A percentile compares a stretch with the other conserved stretches of the same genome.
These are phyloP conservation scores for Sinocyclocheilus anshuiensis DNA, from an alignment of 2,113 vertebrate genomes.

Conservation along the genomic window DNA sequence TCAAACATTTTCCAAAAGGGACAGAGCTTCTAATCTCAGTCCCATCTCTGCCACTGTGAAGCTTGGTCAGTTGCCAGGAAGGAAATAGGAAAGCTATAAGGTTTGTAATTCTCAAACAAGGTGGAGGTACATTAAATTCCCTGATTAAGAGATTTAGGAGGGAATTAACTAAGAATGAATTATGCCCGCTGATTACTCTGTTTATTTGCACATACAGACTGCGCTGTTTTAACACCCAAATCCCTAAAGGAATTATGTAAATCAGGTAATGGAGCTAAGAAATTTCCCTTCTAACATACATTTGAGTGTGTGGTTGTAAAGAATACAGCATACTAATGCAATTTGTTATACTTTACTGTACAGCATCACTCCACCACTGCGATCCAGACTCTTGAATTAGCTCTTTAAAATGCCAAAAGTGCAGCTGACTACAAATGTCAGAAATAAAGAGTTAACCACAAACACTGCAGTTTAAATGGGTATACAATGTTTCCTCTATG, in stretches of 20 bases:
- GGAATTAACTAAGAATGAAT: neutral
- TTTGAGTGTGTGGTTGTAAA: neutral
- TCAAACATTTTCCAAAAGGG: slow-evolving; percentile 60
- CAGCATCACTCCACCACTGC: neutral
- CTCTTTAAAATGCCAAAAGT: neutral
- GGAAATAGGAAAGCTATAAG: neutral
- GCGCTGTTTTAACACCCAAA: neutral
- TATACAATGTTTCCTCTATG: neutral
- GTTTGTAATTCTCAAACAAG: slow-evolving; percentile 11
- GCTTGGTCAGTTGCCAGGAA: neutral
- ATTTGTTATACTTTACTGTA: neutral
- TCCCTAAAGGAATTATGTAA: neutral
- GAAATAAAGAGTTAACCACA: neutral
- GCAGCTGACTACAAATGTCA: neutral
- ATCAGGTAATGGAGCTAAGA: neutral
- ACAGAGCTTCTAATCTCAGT: slow-evolving; percentile 40
- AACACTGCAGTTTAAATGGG: neutral
- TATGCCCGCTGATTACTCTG: neutral
- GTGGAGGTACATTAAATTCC: neutral
- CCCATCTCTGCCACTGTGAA: slow-evolving; percentile 2
- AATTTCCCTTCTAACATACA: neutral
- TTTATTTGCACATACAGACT: slow-evolving; percentile 21
- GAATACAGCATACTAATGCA: neutral
- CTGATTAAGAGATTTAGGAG: neutral
- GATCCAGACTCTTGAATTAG: neutral